A percentile compares a stretch with the other conserved stretches of the same genome.
phyloP scores from a whole-genome alignment of 2,113 vertebrate genomes.

The Alectura lathami region DNA sequence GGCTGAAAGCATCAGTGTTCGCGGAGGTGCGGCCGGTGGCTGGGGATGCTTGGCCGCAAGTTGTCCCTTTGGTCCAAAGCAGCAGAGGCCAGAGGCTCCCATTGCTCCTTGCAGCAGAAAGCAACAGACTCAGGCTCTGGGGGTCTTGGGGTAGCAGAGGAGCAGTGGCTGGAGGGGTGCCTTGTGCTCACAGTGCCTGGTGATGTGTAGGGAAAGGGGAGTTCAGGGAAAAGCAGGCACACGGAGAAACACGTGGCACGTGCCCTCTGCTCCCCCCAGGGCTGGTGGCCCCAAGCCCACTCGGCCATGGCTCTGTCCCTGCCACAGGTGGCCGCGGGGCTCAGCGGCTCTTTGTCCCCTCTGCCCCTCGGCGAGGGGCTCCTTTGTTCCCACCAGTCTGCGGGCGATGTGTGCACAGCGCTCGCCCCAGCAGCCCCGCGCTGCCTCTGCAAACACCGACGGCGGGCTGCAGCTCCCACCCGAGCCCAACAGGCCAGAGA shows the following conservation, averaged over 20 bases:
- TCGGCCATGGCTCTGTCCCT: fast-evolving
- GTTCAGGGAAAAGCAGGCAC: background rate
- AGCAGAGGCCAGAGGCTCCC: background rate
- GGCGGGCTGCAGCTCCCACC: too few relatives aligned
- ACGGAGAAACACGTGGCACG: fast-evolving
- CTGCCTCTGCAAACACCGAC: constrained; percentile 48
- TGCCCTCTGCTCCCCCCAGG: background rate
- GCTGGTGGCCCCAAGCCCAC: background rate
- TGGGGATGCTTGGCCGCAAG: background rate
- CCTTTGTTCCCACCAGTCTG: too few relatives aligned
- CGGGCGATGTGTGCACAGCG: too few relatives aligned
- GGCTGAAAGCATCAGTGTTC: background rate
- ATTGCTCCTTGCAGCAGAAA: background rate
- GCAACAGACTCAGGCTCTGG: background rate
- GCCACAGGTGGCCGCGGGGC: constrained; percentile 30
- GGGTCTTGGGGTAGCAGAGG: too few relatives aligned
- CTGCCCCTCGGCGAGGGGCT: background rate
- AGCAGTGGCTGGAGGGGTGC: background rate
- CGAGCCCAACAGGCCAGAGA: background rate
- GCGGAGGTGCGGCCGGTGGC: background rate
- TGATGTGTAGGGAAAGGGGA: background rate
- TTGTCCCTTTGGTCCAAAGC: background rate
- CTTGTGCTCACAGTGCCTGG: background rate
- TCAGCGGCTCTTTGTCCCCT: constrained; percentile 17
- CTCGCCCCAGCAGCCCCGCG: constrained; percentile 46